Conservation (phyloP, 2,888 invertebrate species). For the Pachymerium ferrugineum region DNA sequence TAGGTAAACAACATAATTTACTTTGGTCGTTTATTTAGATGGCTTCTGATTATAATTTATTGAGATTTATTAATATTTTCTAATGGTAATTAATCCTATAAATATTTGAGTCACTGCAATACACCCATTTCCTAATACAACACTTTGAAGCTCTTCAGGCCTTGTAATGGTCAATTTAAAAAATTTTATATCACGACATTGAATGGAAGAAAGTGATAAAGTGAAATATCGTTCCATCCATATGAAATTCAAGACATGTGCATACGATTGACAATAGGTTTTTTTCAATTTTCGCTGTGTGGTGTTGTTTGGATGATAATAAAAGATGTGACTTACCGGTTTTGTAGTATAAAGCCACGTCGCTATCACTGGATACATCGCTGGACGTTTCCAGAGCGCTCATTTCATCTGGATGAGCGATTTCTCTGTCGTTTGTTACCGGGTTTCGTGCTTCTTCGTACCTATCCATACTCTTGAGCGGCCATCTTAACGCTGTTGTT, state of each 20-base stretch:
- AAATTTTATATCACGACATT: too few relatives aligned
- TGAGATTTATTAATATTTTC: not conserved
- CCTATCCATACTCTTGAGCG: conserved; percentile 31
- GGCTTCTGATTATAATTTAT: too few relatives aligned
- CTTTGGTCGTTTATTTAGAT: too few relatives aligned
- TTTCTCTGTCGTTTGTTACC: not conserved
- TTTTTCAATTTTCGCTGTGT: not conserved
- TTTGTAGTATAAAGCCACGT: conserved; percentile 38
- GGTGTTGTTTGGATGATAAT: too few relatives aligned
- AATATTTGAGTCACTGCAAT: not conserved
- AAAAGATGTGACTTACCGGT: conserved; percentile 37
- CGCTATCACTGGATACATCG: conserved; percentile 38
- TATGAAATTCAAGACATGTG: not conserved
- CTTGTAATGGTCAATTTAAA: too few relatives aligned
- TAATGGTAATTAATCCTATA: conserved; percentile 15
- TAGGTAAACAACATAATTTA: not conserved
- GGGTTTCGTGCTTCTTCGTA: not conserved
- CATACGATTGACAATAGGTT: conserved; percentile 22
- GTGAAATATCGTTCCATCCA: not conserved
- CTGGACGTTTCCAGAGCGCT: conserved; percentile 38
- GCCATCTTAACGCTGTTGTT: conserved; percentile 32
- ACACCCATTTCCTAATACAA: not conserved
- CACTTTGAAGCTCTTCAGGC: too few relatives aligned
- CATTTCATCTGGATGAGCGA: conserved; percentile 34
- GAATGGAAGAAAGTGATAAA: too few relatives aligned